Evolutionary conservation across 2,888 invertebrate genomes (phyloP).

Genomic region (Reticulitermes lucifugus): DNA sequence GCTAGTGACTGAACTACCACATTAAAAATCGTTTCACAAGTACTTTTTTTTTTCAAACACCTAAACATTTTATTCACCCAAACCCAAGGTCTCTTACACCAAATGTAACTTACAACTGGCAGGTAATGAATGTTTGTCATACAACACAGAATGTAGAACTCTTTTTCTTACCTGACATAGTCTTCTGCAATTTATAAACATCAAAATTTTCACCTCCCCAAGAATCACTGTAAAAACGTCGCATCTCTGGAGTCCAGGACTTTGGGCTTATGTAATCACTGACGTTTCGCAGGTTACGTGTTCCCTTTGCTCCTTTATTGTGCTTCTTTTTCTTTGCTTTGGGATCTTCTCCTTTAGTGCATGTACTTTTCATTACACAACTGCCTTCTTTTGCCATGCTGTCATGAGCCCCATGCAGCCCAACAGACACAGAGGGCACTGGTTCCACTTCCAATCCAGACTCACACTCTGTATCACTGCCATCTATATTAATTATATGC

Average conservation of each 20-base stretch:
- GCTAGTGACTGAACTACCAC: too few relatives aligned
- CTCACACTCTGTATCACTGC: background rate
- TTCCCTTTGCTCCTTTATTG: background rate
- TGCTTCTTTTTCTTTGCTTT: background rate
- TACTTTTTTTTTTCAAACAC: too few relatives aligned
- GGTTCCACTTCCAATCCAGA: background rate
- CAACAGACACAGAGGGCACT: background rate
- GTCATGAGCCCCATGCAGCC: background rate
- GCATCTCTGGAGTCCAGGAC: background rate
- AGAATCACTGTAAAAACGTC: conserved; percentile 6
- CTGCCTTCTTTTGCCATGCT: background rate
- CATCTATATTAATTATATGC: background rate
- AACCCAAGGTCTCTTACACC: too few relatives aligned
- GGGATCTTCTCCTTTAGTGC: background rate
- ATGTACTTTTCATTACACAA: background rate
- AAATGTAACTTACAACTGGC: too few relatives aligned
- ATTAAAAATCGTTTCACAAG: too few relatives aligned
- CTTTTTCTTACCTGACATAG: conserved; percentile 8
- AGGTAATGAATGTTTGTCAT: too few relatives aligned
- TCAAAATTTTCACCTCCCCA: conserved; percentile 24
- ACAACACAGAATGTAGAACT: too few relatives aligned
- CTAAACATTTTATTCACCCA: too few relatives aligned
- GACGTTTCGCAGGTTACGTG: too few relatives aligned
- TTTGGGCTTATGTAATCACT: background rate
- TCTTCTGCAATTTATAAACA: background rate